These are phyloP conservation scores for Crotalus viridis DNA, from an alignment of 2,113 vertebrate genomes.

Conservation along the genomic window DNA sequence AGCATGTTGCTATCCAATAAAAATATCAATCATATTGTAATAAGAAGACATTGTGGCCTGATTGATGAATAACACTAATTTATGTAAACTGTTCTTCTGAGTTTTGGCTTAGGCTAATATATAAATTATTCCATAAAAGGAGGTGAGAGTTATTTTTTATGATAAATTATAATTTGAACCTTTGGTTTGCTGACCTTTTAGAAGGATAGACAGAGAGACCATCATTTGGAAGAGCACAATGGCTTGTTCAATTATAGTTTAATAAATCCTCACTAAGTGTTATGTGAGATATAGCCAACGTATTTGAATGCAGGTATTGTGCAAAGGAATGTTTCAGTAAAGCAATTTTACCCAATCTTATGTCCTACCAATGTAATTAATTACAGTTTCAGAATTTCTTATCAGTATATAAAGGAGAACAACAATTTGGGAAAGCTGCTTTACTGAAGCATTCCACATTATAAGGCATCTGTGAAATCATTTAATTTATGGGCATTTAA, in stretches of 20 bases:
- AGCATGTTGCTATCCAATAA: not conserved
- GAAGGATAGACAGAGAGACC: not conserved
- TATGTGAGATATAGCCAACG: not conserved
- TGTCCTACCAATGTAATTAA: not conserved
- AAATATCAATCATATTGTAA: not conserved
- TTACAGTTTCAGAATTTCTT: not conserved
- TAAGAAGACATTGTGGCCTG: not conserved
- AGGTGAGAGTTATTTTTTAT: not conserved
- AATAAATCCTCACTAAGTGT: not conserved
- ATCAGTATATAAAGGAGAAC: not conserved
- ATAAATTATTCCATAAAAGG: not conserved
- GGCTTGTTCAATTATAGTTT: not conserved
- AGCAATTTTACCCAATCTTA: not conserved
- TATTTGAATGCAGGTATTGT: not conserved
- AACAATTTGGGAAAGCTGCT: not conserved
- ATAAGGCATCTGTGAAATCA: not conserved
- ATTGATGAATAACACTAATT: not conserved
- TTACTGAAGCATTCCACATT: not conserved
- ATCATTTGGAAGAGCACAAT: not conserved
- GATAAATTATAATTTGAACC: not conserved
- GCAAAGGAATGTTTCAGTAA: not conserved
- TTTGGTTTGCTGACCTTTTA: not conserved
- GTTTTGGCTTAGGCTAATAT: not conserved
- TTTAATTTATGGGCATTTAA: not conserved
- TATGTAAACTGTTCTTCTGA: not conserved